Base-by-base conservation (phyloP, 2,888 invertebrate species). In the Deilephila elpenor region DNA sequence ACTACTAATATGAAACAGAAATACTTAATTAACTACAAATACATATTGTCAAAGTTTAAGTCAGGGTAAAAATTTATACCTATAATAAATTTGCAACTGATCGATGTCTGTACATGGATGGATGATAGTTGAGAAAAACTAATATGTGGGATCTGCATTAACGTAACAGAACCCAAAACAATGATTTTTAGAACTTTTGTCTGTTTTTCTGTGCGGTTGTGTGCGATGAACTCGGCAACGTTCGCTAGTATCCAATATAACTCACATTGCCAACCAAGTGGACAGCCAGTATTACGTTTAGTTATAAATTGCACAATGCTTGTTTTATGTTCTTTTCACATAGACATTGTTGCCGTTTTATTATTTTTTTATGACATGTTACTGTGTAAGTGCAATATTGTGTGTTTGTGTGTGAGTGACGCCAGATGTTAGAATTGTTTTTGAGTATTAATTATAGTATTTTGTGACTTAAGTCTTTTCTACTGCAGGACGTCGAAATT, bases 301-400 rank as follows among this genome's bases (percentile, higher is more conserved):
- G 37, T 59, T 53, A 67, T 64, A 25, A 53, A 64, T 72, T 59
- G 25, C 53, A 64, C 59, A 70, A 20, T 37, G 64, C 61, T 61
- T 53, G 32, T 62, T 61, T 74, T 59, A 60, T 60, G 25, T 67
- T 67, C 25, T 17, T 4, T 25, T 51, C 51, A 25, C 67, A 67
- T 25, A 20, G 14, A 64, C 37, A 20, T 67, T 67, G 64, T 64
- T 37, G 5, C n/a, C 25, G 64, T 67, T 67, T n/a, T 44, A 67
- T 67, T 14, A 6, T 67, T 64, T 64, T 37, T 64, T 64, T 64
- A n/a, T 64, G 56, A 56, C n/a, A 56, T 67, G 44, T 67, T 32
- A 34, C 32, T 51, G 51, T 67, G 67, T 67, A 67, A 67, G 67
- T 67, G 44, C 67, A 67, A 67, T 67, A 51, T 67, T 51, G 67